Percentiles rank a stretch among this genome's conserved stretches.
phyloP scores from a whole-genome alignment of 2,888 invertebrate genomes.

The Nowickia ferox region DNA sequence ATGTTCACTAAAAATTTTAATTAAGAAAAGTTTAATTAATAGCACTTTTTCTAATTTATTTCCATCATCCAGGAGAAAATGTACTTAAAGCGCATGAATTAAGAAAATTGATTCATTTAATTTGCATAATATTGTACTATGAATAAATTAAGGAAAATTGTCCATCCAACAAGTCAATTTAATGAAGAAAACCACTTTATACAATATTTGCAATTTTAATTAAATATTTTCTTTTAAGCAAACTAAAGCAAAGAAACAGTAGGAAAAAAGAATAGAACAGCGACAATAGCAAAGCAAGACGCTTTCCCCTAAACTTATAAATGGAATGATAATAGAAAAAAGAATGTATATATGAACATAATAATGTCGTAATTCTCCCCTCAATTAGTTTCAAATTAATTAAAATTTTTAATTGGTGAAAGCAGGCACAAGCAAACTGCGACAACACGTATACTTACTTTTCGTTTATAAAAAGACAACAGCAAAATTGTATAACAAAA shows the following conservation, averaged over 20 bases:
- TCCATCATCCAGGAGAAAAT: not conserved
- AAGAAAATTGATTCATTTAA: slow-evolving; percentile 50
- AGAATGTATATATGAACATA: not conserved
- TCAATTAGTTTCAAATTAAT: slow-evolving; percentile 69
- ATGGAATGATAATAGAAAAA: not conserved
- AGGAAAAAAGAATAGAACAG: not conserved
- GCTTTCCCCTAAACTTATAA: not conserved
- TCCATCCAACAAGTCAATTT: not conserved
- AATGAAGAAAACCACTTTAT: slow-evolving; percentile 16
- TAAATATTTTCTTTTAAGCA: slow-evolving; percentile 72
- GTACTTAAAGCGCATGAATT: slow-evolving; percentile 24
- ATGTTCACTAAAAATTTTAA: not conserved
- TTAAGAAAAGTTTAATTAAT: not conserved
- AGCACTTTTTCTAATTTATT: not conserved
- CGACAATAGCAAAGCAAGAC: not conserved
- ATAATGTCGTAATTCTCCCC: slow-evolving; percentile 48
- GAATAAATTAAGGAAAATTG: slow-evolving; percentile 14
- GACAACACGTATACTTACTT: not conserved
- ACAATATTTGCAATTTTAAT: slow-evolving; percentile 75
- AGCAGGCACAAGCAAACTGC: slow-evolving; percentile 6
- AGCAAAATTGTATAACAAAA: slow-evolving; percentile 33
- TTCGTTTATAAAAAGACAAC: not conserved
- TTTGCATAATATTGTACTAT: slow-evolving; percentile 58
- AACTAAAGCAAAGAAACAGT: slow-evolving; percentile 16
- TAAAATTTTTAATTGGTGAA: slow-evolving; percentile 41